Evolutionary conservation across 2,113 vertebrate genomes (phyloP), one percentile per base, ranked within the genome.

Genomic region (Otus sunia): DNA sequence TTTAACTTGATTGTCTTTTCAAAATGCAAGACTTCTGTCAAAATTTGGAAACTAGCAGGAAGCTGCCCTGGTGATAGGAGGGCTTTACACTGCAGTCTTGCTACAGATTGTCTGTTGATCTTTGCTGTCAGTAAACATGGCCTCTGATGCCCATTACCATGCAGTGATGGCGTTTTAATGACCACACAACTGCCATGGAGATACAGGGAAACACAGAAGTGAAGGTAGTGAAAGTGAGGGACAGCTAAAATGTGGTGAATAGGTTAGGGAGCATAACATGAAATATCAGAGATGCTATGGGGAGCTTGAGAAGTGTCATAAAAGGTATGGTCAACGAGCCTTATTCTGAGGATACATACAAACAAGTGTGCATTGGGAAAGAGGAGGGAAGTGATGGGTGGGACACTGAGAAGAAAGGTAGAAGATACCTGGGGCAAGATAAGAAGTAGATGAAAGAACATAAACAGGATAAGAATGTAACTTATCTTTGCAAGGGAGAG

Each of bases 271-370:
- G 20, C 43, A 34, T 43, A 69, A 74, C 23, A 15, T 53, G 32
- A 63, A 75, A 74, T 37, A 11, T 58, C 50, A 58, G 36, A 75
- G 34, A 11, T 21, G 13, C 26, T 45, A 25, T 5, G 9, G n/a
- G 47, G 32, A 78, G 37, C 37, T 72, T 66, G 71, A 71, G 32
- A 60, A 5, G 4, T 37, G 8, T 18, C 32, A 53, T 85, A 13
- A 59, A 63, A 43, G 10, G 7, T 59, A 19, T 62, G 45, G 2
- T 43, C n/a, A 49, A 15, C 0, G 0, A 55, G 23, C n/a, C 37
- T 76, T 73, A 20, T 20, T 58, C 7, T 50, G n/a, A 89, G 36
- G 13, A 26, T 59, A 20, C 43, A 3, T 39, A 29, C 32, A 32
- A 62, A 37, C 0, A 4, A 66, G 23, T 7, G 36, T 60, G 29